These are phyloP conservation scores for Pseudococcus longispinus DNA, from an alignment of 2,888 invertebrate genomes.

Conservation along the genomic window DNA sequence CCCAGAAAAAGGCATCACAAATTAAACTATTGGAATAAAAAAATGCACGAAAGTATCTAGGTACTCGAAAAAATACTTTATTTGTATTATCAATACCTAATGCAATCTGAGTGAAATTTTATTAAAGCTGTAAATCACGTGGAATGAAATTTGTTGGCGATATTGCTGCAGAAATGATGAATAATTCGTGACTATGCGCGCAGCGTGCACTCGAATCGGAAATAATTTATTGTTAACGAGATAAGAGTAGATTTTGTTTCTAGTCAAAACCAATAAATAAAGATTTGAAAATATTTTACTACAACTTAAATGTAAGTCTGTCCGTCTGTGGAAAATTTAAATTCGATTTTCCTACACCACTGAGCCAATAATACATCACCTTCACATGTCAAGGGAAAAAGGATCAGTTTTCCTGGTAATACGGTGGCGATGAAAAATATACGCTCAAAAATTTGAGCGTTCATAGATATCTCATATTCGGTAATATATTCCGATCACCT, in stretches of 20 bases:
- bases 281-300: slow-evolving; percentile 39
- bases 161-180: slow-evolving; percentile 20
- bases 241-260: slow-evolving; percentile 12
- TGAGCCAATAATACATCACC: slow-evolving; percentile 56
- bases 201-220: not conserved
- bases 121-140: slow-evolving; percentile 14
- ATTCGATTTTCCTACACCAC: slow-evolving; percentile 51
- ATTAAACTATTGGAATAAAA: too few relatives aligned
- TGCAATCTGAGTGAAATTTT: not conserved
- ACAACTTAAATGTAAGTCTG: slow-evolving; percentile 38
- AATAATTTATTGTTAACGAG: slow-evolving; percentile 40
- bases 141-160: slow-evolving; percentile 1
- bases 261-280: slow-evolving; percentile 41
- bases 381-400: slow-evolving; percentile 52
- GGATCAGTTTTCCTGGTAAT: slow-evolving; percentile 50
- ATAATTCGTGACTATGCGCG: not conserved
- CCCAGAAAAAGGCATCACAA: too few relatives aligned
- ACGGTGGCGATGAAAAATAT: slow-evolving; percentile 52
- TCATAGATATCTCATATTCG: slow-evolving; percentile 54
- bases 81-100: not conserved
- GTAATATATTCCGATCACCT: slow-evolving; percentile 56
- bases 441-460: slow-evolving; percentile 47
- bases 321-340: slow-evolving; percentile 43
- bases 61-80: not conserved
- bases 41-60: not conserved